Evolutionary conservation across 2,113 vertebrate genomes (phyloP).

Genomic region (Trichechus manatus): DNA sequence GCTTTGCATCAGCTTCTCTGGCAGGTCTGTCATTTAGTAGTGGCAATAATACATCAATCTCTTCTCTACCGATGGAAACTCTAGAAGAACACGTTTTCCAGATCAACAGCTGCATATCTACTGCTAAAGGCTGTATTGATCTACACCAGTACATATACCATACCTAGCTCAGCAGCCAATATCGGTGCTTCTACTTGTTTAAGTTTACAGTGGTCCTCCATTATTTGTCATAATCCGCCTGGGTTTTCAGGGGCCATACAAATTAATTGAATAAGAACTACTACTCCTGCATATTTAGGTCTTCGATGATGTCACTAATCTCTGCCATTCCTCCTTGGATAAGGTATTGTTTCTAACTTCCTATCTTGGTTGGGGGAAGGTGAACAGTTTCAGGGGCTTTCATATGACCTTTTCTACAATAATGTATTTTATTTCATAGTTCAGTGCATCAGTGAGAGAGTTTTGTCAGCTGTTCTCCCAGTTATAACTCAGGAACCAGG

Average conservation of each 20-base stretch:
- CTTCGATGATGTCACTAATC: neutral
- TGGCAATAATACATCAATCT: conserved; percentile 1
- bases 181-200: neutral
- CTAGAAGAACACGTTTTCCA: neutral
- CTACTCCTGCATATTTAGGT: neutral
- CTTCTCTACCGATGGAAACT: neutral
- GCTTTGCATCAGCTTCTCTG: neutral
- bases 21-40: neutral
- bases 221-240: neutral
- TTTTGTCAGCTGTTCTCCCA: neutral
- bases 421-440: neutral
- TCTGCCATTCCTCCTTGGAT: neutral
- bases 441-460: neutral
- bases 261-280: neutral
- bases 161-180: neutral
- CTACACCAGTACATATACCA: neutral
- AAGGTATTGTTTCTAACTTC: neutral
- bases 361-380: neutral
- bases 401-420: neutral
- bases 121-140: neutral
- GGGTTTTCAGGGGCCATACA: neutral
- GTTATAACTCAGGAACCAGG: neutral
- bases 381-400: neutral
- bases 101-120: neutral
- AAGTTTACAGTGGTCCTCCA: neutral